Conservation (phyloP, 2,888 invertebrate genomes). For the Balanococcus diminutus region DNA sequence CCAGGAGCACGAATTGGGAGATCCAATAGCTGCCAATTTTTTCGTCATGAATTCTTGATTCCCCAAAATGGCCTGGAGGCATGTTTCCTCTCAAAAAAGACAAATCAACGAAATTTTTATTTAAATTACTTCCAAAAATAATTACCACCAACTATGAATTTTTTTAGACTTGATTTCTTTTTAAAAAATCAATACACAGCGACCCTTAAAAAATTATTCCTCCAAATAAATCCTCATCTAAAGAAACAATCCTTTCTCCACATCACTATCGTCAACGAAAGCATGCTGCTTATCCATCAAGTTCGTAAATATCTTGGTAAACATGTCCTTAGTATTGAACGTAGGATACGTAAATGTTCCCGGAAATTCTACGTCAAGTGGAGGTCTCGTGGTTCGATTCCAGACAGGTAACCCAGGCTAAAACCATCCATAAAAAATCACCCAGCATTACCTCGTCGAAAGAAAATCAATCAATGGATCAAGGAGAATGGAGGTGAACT, state of each 20-base stretch:
- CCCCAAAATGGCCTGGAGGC: background rate
- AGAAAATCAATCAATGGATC: background rate
- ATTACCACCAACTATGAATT: too few relatives aligned
- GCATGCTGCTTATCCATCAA: background rate
- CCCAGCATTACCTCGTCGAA: too few relatives aligned
- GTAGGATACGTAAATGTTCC: background rate
- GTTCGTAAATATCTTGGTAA: background rate
- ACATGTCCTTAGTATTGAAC: background rate
- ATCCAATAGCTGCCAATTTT: slow-evolving; percentile 87
- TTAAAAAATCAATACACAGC: too few relatives aligned
- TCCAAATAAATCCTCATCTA: background rate
- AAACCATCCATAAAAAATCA: too few relatives aligned
- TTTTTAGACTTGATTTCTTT: too few relatives aligned
- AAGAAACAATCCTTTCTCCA: background rate
- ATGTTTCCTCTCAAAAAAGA: too few relatives aligned
- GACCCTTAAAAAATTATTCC: too few relatives aligned
- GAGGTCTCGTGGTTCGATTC: background rate
- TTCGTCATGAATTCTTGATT: slow-evolving; percentile 60
- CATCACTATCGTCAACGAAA: background rate
- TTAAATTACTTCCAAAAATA: too few relatives aligned
- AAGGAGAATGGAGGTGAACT: background rate
- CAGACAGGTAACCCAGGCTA: background rate
- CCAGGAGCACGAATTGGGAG: slow-evolving; percentile 77
- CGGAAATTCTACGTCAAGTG: background rate
- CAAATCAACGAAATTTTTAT: too few relatives aligned